Base-by-base conservation (phyloP, 2,113 vertebrate genomes). In the Osmerus mordax region DNA sequence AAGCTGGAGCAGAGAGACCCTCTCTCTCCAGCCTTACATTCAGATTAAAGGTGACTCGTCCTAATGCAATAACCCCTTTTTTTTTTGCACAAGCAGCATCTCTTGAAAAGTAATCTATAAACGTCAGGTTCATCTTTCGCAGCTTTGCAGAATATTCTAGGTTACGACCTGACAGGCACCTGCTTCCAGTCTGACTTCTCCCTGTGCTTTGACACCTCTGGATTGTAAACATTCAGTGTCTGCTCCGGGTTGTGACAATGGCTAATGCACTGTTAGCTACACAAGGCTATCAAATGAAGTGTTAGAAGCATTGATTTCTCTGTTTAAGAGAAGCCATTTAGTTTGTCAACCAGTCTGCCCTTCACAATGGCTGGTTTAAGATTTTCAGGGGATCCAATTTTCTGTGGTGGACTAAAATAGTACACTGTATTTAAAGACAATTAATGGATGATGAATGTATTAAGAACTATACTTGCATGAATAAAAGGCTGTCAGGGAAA, bases 1-100 rank as follows among this genome's bases (percentile, higher is more conserved):
- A 14, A 61, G 23, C 32, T n/a, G 12, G 21, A 6, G 13, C 59
- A 28, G 11, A 25, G 21, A 61, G 25, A 28, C 60, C 58, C 64
- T 63, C 59, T 71, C 65, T 23, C 78, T 89, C 88, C n/a, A 25
- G 41, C 9, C 9, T 25, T 71, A 23, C 55, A 13, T 47, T 21
- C 56, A 71, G 70, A 71, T 71, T 63, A 71, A 63, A 64, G 70
- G 59, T 53, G 70, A 62, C 19, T 63, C 19, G 25, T 71, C 36
- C 58, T 64, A 71, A 64, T 71, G 70, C 41, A 54, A 21, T 19
- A 47, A 52, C 23, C 32, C 32, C 25, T 56, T 69, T 32, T 28
- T 32, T 28, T 60, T 23, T 25, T 25, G 58, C 23, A 29, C 9
- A 1, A 69, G 28, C 15, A 58, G 18, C 53, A 67, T 67, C 19